Percentiles rank a stretch among this genome's conserved stretches.
These are phyloP conservation scores for Pterostichus niger DNA, from an alignment of 2,888 invertebrate genomes.

Conservation along the genomic window DNA sequence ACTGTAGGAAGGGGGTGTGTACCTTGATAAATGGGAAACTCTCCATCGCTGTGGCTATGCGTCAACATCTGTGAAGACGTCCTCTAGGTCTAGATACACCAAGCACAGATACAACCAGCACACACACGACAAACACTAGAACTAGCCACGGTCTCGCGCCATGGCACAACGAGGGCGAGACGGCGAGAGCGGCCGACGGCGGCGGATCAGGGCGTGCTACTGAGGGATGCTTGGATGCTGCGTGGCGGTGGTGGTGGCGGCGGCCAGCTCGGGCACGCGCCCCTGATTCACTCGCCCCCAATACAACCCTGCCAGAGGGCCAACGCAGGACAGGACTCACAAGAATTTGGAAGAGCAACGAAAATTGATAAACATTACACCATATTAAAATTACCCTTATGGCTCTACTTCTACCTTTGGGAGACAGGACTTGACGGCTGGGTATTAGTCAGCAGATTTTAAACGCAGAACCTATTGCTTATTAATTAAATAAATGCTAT, in stretches of 20 bases:
- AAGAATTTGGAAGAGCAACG: background rate
- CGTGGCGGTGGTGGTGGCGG: background rate
- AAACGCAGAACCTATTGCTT: too few species aligned
- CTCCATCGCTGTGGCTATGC: constrained; percentile 91
- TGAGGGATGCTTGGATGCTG: constrained; percentile 38
- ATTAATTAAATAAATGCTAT: too few species aligned
- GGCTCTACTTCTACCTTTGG: too few species aligned
- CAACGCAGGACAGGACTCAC: background rate
- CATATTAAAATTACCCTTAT: too few species aligned
- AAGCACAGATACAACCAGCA: constrained; percentile 1
- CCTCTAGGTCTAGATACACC: background rate
- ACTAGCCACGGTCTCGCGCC: background rate
- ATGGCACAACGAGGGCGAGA: background rate
- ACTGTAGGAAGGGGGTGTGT: constrained; percentile 7
- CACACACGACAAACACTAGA: background rate
- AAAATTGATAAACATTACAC: too few species aligned
- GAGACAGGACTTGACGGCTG: too few species aligned
- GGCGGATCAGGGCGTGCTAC: constrained; percentile 34
- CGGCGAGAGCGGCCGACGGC: background rate
- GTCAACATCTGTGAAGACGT: constrained; percentile 81
- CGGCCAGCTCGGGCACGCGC: background rate
- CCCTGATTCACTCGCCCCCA: background rate
- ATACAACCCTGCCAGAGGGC: too few species aligned
- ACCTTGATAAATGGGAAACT: constrained; percentile 90
- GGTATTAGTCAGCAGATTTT: too few species aligned